Base-by-base conservation (phyloP, 2,888 invertebrate species). In the Blomia tropicalis region DNA sequence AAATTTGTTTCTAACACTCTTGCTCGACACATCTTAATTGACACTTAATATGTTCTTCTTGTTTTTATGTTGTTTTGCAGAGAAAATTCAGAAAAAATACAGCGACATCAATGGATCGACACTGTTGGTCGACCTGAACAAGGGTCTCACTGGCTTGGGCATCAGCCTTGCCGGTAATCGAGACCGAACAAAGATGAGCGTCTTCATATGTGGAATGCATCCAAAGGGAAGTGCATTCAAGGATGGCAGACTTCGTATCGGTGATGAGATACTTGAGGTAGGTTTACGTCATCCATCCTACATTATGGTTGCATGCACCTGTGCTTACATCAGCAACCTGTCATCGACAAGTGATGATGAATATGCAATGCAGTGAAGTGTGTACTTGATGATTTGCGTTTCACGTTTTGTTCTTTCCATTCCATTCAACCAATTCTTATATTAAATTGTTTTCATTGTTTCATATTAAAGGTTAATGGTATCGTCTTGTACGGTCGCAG, bases 231-330 rank as follows among this genome's bases (percentile, higher is more conserved):
- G 84, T 0, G 86, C 89, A 2, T 82, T 78, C 66, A 81, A 81
- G 69, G 79, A 82, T 4, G 81, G 82, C 4, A 82, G 84, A 5
- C 81, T 98, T 36, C 81, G 83, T 72, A 82, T 92, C 22, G 95
- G 93, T 1, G 98, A 98, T 73, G 93, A 96, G 75, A 84, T 96
- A 67, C 77, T 93, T 41, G 92, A 93, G 83, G 90, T 90, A 69
- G n/a, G 30, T 23, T 23, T 56, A 27, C 14, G 2, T 36, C 29
- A 11, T 29, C 32, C 3, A 19, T n/a, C n/a, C n/a, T n/a, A n/a
- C n/a, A n/a, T 7, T 43, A 22, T 17, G 27, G 19, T 4, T 56
- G 14, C 19, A 19, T 58, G n/a, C 29, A n/a, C 7, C 29, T 43
- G n/a, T n/a, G 23, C n/a, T 19, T 17, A 31, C 31, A 22, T 54